These are phyloP conservation scores for Cryptophagus acutangulus DNA, from an alignment of 2,888 invertebrate genomes.

Conservation along the genomic window DNA sequence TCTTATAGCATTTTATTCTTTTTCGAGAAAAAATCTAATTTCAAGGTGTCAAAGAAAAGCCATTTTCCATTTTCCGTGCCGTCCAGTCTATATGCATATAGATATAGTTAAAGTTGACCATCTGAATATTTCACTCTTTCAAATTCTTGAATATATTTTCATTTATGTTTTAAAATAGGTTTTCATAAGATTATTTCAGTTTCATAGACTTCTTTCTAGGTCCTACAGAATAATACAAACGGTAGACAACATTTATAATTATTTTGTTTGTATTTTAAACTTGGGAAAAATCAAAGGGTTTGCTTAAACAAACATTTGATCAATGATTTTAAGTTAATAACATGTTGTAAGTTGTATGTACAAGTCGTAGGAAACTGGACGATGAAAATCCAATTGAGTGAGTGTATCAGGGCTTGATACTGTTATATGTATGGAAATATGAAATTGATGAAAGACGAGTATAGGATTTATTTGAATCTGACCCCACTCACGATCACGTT, in stretches of 20 bases:
- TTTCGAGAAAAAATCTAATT: constrained; percentile 50
- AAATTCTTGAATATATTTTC: no score
- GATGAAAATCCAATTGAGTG: constrained; percentile 36
- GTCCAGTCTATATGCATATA: constrained; percentile 45
- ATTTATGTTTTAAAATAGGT: no score
- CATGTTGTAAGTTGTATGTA: no score
- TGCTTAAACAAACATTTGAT: no score
- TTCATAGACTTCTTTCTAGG: no score
- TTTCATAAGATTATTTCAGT: no score
- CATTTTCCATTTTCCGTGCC: constrained; percentile 48
- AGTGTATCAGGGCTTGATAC: constrained; percentile 36
- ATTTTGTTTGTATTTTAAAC: no score
- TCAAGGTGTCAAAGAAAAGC: constrained; percentile 52
- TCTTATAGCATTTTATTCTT: constrained; percentile 45
- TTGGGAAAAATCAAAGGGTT: no score
- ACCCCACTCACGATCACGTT: constrained; percentile 6
- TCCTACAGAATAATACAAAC: no score
- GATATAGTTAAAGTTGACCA: constrained; percentile 44
- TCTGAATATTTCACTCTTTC: constrained; percentile 38
- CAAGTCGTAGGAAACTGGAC: no score
- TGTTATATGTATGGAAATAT: constrained; percentile 46
- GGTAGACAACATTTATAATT: no score
- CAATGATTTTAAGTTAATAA: no score
- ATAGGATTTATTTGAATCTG: constrained; percentile 38
- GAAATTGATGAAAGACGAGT: constrained; percentile 45